Conservation (phyloP, 2,113 vertebrate species). For the Psilopogon haemacephalus region DNA sequence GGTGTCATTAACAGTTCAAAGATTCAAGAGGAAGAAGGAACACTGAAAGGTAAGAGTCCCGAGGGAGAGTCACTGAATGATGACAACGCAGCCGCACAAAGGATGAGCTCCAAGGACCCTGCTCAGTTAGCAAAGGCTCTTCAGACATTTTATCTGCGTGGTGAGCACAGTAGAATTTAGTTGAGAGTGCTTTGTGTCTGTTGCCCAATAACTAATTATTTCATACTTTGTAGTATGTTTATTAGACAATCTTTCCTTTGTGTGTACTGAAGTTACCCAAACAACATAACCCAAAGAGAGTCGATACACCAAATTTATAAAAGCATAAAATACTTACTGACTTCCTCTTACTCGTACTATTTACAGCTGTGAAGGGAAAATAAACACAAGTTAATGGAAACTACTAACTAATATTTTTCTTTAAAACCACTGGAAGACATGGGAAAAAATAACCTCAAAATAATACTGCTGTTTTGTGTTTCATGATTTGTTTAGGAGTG, state of each 20-base stretch:
- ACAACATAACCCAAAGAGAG: not conserved
- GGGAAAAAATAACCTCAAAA: not conserved
- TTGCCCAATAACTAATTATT: not conserved
- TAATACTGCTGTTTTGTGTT: not conserved
- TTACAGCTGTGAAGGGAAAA: not conserved
- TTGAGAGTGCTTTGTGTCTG: not conserved
- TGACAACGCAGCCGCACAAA: not conserved
- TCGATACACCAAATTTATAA: not conserved
- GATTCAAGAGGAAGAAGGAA: not conserved
- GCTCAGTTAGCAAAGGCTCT: not conserved
- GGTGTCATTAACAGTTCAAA: not conserved
- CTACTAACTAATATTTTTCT: not conserved
- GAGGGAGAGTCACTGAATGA: not conserved
- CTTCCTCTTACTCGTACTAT: not conserved
- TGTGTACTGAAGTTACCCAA: not conserved
- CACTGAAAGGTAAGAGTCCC: not conserved
- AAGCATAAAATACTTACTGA: constrained; percentile 22
- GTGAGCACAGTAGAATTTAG: not conserved
- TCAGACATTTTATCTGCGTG: not conserved
- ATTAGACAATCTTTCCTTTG: not conserved
- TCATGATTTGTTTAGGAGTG: not conserved
- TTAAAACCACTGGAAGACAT: not conserved
- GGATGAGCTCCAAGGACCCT: not conserved
- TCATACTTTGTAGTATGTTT: not conserved
- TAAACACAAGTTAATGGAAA: not conserved